These are phyloP conservation scores for Cinara cedri DNA, from an alignment of 2,888 invertebrate species.

Conservation along the genomic window DNA sequence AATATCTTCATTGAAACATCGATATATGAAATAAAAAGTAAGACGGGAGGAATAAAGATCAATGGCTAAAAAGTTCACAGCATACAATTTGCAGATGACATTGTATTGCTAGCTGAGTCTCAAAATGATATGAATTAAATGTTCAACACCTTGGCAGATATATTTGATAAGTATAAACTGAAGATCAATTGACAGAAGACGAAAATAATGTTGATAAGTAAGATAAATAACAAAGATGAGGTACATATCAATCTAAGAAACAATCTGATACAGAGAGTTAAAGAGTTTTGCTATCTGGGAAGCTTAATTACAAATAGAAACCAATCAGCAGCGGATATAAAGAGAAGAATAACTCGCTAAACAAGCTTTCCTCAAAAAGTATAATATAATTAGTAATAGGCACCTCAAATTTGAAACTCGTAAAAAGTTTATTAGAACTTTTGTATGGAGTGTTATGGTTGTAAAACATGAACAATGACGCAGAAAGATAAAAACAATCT, in stretches of 20 bases:
- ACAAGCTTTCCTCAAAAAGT: too few species aligned
- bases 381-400: too few species aligned
- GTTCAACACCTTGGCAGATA: slow-evolving; percentile 23
- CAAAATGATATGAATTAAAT: slow-evolving; percentile 43
- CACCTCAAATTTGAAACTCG: too few species aligned
- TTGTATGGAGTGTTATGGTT: not conserved
- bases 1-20: slow-evolving; percentile 43
- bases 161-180: slow-evolving; percentile 16
- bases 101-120: slow-evolving; percentile 36
- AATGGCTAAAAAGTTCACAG: slow-evolving; percentile 31
- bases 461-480: not conserved
- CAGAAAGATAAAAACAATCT: not conserved
- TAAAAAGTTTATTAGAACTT: too few species aligned
- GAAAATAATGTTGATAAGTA: too few species aligned
- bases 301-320: too few species aligned
- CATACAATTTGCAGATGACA: slow-evolving; percentile 23
- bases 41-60: slow-evolving; percentile 40
- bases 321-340: too few species aligned
- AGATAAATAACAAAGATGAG: too few species aligned
- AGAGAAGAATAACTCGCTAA: too few species aligned
- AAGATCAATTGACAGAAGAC: slow-evolving; percentile 35
- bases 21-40: slow-evolving; percentile 31
- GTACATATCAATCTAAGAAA: too few species aligned
- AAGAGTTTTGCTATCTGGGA: too few species aligned
- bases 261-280: too few species aligned